phyloP scores from a whole-genome alignment of 2,888 invertebrate species.

The Caenorhabditis doughertyi region DNA sequence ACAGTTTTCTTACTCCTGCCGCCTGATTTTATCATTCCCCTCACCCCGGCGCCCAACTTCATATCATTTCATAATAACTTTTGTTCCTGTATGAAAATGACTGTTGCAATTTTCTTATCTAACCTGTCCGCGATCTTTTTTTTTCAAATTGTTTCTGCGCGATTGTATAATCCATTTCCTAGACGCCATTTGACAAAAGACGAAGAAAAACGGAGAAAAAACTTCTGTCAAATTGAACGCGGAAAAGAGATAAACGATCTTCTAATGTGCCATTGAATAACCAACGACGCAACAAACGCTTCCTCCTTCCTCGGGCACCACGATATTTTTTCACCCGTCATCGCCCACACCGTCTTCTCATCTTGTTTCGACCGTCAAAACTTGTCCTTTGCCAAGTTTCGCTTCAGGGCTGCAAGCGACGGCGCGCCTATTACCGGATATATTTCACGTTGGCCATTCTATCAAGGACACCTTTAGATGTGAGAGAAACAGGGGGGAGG shows the following conservation, averaged over 20 bases:
- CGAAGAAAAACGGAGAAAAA: constrained; percentile 11
- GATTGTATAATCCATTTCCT: neutral
- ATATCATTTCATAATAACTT: too few species aligned
- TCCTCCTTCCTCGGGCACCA: constrained; percentile 37
- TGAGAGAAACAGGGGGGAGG: neutral
- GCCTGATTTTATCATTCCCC: too few species aligned
- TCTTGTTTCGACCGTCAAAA: constrained; percentile 61
- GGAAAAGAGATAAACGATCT: constrained; percentile 38
- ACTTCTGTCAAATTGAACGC: constrained; percentile 28
- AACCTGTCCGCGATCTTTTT: neutral
- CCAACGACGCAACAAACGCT: constrained; percentile 24
- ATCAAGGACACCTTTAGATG: constrained; percentile 57
- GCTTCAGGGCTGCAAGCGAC: constrained; percentile 46
- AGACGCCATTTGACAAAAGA: neutral
- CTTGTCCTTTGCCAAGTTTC: constrained; percentile 68
- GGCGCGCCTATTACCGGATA: constrained; percentile 66
- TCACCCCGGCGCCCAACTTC: too few species aligned
- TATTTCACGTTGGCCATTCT: constrained; percentile 50
- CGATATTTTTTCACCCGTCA: constrained; percentile 8
- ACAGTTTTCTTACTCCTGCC: too few species aligned
- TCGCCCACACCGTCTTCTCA: constrained; percentile 4
- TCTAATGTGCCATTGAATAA: constrained; percentile 45
- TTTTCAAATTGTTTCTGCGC: neutral
- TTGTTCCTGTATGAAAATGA: too few species aligned
- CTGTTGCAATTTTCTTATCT: too few species aligned